Evolutionary conservation across 2,888 invertebrate species (phyloP).

Genomic region (Polietes domitor): DNA sequence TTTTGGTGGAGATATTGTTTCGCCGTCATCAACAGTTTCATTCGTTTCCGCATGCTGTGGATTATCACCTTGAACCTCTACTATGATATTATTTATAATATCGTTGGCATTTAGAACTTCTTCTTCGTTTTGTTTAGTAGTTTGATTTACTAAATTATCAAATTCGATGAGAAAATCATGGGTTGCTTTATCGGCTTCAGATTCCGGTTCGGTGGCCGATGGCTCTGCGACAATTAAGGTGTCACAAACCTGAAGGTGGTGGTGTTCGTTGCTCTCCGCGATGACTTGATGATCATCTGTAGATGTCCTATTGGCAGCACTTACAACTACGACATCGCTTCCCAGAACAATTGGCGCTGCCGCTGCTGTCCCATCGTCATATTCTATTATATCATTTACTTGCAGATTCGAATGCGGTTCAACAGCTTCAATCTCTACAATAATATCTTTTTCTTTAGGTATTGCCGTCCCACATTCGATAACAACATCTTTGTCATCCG

Average conservation of each 20-base stretch:
- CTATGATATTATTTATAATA: slow-evolving; percentile 52
- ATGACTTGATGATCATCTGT: not conserved
- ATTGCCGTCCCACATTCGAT: slow-evolving; percentile 52
- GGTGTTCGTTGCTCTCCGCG: not conserved
- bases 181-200: slow-evolving; percentile 50
- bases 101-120: slow-evolving; percentile 43
- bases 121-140: slow-evolving; percentile 29
- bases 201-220: not conserved
- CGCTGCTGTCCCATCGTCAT: not conserved
- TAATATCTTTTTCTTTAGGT: slow-evolving; percentile 32
- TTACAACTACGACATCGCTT: not conserved
- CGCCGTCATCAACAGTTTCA: not conserved
- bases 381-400: not conserved
- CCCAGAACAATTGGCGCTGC: not conserved
- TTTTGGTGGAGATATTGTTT: not conserved
- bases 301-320: not conserved
- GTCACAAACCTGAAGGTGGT: not conserved
- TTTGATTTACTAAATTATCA: slow-evolving; percentile 61
- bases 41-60: not conserved
- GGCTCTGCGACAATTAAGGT: not conserved
- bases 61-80: slow-evolving; percentile 50
- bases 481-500: slow-evolving; percentile 41
- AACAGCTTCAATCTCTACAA: slow-evolving; percentile 25
- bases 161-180: slow-evolving; percentile 62
- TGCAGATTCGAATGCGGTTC: not conserved